These are phyloP conservation scores for Turritopsis dohrnii DNA, from an alignment of 30 jellyfish, hydroid and myxozoan genomes.

Conservation along the genomic window DNA sequence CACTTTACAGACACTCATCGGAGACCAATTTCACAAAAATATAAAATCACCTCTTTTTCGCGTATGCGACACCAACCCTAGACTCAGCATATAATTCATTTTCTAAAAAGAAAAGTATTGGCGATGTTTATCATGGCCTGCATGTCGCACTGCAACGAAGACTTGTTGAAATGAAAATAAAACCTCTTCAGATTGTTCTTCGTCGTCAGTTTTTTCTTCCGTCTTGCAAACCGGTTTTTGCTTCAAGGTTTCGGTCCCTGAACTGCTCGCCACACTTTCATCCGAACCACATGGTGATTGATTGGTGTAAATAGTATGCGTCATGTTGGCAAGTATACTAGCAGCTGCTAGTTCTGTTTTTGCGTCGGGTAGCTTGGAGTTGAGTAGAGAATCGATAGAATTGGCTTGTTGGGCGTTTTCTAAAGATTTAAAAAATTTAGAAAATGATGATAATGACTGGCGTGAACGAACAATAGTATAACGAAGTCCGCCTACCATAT, in stretches of 20 bases:
- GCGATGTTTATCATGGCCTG: neutral
- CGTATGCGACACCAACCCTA: slow-evolving; percentile 78
- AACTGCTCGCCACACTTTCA: slow-evolving; percentile 7
- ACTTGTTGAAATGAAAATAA: too few species aligned
- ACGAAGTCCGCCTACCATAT: neutral
- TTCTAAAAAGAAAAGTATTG: slow-evolving; percentile 50
- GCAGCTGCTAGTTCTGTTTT: slow-evolving; percentile 36
- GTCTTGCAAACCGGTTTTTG: neutral
- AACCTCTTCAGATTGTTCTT: slow-evolving; percentile 37
- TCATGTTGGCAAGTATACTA: slow-evolving; percentile 41
- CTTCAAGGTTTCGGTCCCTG: slow-evolving; percentile 1
- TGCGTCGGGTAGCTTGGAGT: slow-evolving; percentile 24
- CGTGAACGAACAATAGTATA: neutral
- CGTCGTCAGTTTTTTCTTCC: slow-evolving; percentile 19
- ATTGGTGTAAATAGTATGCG: neutral
- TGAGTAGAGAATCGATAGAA: slow-evolving; percentile 20
- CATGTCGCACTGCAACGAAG: neutral
- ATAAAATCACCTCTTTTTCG: slow-evolving; percentile 52
- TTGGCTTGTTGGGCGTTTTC: slow-evolving; percentile 21
- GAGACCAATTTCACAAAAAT: neutral
- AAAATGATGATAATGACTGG: too few species aligned
- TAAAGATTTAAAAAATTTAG: too few species aligned
- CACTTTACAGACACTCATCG: neutral
- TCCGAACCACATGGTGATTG: slow-evolving; percentile 28
- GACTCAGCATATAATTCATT: slow-evolving; percentile 51